Evolutionary conservation across 2,113 vertebrate genomes (phyloP), one percentile per base, ranked within the genome.

Genomic region (Dipodomys merriami): DNA sequence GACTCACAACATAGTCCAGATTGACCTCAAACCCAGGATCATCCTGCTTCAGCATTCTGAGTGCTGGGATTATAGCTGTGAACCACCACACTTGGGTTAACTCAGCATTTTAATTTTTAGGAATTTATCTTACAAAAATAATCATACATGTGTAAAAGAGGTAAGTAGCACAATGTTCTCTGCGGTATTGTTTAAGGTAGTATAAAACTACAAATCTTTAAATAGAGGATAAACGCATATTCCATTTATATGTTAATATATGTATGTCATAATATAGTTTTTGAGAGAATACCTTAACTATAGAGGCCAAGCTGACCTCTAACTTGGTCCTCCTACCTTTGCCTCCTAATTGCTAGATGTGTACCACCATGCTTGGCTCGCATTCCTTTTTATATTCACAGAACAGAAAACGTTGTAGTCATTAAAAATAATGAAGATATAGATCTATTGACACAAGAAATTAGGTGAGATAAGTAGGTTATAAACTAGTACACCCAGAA

Each of bases 401-500:
- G 78, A 91, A 49, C 71, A 93, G 78, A 80, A 87, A 87, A 91
- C 83, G 80, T 90, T 83, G 82, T 49, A 72, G 90, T 95, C 87
- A 93, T 95, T 93, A 96, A 84, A 92, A 96, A 85, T 95, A 94
- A 97, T 95, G 93, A 95, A 91, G 90, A 95, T 94, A 92, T 67
- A 93, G 94, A 72, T 90, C 89, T 76, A 96, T 93, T 95, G 91
- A 95, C 91, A 91, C 39, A 92, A 57, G 44, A 95, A 96, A 96
- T 97, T 94, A 96, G 95, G 79, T 94, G 78, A 92, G 94, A 93
- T 96, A 93, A 94, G 90, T 92, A 90, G 90, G 88, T 95, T 95
- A 95, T 97, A 95, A 96, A 96, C 87, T 87, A 85, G 92, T 96
- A 96, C 87, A 95, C 78, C 60, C 87, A 94, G 90, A 95, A 96